Evolutionary conservation across 2,113 vertebrate genomes (phyloP), one percentile per base, ranked within the genome.

Genomic region (Pseudonaja textilis): DNA sequence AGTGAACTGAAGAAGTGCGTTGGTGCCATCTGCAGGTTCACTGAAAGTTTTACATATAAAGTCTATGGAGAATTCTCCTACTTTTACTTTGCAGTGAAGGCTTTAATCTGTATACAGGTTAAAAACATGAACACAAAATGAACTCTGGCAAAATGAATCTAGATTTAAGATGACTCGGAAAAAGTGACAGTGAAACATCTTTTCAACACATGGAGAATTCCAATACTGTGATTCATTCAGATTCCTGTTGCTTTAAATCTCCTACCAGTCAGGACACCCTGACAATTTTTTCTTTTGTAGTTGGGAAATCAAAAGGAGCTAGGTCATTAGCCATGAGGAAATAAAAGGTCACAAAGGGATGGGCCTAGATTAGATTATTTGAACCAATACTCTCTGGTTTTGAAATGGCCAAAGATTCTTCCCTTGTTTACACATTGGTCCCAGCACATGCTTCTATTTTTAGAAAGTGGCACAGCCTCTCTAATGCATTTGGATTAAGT

Each of bases 1-100:
- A 50, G 47, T 50, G 47, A 50, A 2, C 47, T 57, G 14, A 14
- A 20, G 1, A 25, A 7, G 89, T 89, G 89, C 85, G 54, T 7
- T 55, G 45, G 3, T 93, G 34, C 96, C 97, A 96, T 91, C 96
- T 97, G 22, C 93, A 87, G 97, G 93, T 29, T 4, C 0, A 0
- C 6, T 26, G 3, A 1, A 7, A 90, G 59, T 52, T 42, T 64
- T 94, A 59, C 96, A 94, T 1, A 6, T 16, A 81, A 81, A 42
- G 3, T 39, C 16, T 2, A 54, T 14, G n/a, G 25, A 23, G 6
- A 54, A 57, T 52, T 87, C 69, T 47, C 10, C 42, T n/a, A 34
- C 42, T 34, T 42, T 11, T 56, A 18, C n/a, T 29, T 89, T 12
- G 26, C 20, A 69, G 42, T 25, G 26, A 86, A 92, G 34, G 14